Percentiles rank a stretch among this genome's conserved stretches.
These are phyloP conservation scores for Platalea minor DNA, from an alignment of 2,797 vertebrate genomes.

Conservation along the genomic window DNA sequence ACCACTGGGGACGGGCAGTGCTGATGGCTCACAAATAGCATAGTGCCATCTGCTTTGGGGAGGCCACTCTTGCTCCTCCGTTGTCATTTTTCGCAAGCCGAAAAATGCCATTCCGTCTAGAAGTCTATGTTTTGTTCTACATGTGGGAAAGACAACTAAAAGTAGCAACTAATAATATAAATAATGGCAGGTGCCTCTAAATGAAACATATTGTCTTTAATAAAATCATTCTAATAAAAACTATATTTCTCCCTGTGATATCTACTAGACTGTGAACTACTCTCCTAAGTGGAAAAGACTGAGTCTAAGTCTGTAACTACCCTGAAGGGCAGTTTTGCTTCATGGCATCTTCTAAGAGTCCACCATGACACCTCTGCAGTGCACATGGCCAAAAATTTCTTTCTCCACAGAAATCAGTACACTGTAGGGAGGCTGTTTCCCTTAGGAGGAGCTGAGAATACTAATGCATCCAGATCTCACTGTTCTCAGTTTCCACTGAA, in stretches of 20 bases:
- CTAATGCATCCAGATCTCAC: not conserved
- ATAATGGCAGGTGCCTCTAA: not conserved
- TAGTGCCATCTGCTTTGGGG: not conserved
- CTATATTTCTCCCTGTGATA: not conserved
- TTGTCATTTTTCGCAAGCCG: fast-evolving
- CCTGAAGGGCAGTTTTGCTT: not conserved
- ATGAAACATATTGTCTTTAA: not conserved
- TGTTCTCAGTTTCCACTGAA: not conserved
- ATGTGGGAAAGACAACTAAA: not conserved
- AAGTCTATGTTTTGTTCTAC: not conserved
- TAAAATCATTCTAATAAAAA: not conserved
- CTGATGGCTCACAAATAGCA: not conserved
- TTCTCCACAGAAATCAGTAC: not conserved
- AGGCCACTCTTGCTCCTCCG: not conserved
- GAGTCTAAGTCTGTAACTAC: not conserved
- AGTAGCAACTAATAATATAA: not conserved
- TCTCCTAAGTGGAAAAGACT: not conserved
- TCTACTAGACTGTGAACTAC: not conserved
- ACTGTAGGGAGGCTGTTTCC: not conserved
- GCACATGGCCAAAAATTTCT: not conserved
- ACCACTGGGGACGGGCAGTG: fast-evolving
- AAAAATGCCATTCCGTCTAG: not conserved
- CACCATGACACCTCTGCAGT: not conserved
- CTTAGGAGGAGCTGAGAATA: not conserved
- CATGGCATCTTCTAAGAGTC: not conserved